Evolutionary conservation across 2,797 vertebrate species (phyloP), one percentile per base, ranked within the genome.

Genomic region (Rhinoraja longicauda): DNA sequence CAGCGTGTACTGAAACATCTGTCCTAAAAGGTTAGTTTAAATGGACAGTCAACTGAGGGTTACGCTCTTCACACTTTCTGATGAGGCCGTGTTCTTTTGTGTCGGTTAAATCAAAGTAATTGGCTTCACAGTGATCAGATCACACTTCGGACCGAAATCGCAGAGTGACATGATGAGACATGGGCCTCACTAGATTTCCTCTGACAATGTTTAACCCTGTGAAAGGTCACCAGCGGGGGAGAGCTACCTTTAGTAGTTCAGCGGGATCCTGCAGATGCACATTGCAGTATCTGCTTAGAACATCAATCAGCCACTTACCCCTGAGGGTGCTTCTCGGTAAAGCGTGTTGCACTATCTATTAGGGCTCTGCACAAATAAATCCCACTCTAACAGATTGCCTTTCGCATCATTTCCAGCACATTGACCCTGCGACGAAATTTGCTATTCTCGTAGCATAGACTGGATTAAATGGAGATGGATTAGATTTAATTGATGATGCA

Each of bases 321-420:
- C 36, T 75, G 90, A 92, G 70, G 90, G 57, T 45, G 39, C 72
- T 62, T 70, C 90, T n/a, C 90, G 29, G 24, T 73, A 92, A 75
- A 92, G 36, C 67, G 0, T 70, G 39, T 75, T 53, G 90, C 72
- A 72, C n/a, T 91, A 90, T 91, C 24, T 75, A 72, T 92, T 39
- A 75, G 24, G 32, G 12, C 9, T 57, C 36, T 24, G 70, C 3
- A 15, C 90, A 92, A 75, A 92, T 92, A 90, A 92, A 92, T 92
- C 70, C 67, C 13, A 73, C 90, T 92, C 90, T 75, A 92, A 75
- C 90, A 92, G 36, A 92, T 92, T 92, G 70, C 70, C 70, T 92
- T 70, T 57, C 90, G 75, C 39, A 92, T 1, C 39, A 75, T 92
- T 73, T 75, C 90, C 90, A 92, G 70, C 67, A 75, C 39, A 75